A percentile compares a stretch with the other conserved stretches of the same genome.
Conservation (phyloP, 2,113 vertebrate species). For the Microcebus lehilahytsara region DNA sequence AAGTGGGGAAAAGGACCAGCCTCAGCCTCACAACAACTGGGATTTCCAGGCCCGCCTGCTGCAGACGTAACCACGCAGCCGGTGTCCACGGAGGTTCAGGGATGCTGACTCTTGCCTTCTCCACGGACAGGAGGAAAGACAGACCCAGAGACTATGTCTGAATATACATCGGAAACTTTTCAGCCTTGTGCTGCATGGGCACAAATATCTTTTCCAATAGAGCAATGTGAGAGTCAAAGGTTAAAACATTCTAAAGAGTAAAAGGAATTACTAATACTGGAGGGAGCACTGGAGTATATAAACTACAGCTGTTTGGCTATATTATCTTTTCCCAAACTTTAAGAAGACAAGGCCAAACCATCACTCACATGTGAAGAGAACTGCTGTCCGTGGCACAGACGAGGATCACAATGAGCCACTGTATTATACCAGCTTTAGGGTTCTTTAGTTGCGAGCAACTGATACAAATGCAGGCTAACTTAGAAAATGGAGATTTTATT, state of each 20-base stretch:
- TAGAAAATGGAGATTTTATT: slow-evolving; percentile 56
- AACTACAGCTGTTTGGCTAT: neutral
- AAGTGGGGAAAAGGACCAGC: neutral
- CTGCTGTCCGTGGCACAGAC: neutral
- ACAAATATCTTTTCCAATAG: neutral
- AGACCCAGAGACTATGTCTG: neutral
- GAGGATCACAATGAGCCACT: slow-evolving; percentile 25
- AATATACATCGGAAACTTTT: neutral
- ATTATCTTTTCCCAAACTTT: neutral
- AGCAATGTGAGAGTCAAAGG: neutral
- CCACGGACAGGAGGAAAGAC: neutral
- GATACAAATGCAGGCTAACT: neutral
- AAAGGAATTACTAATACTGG: neutral
- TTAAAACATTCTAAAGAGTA: slow-evolving; percentile 1
- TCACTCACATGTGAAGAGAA: neutral
- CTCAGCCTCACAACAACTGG: neutral
- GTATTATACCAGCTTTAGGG: neutral
- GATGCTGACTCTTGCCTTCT: neutral
- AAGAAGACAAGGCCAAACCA: neutral
- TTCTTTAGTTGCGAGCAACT: slow-evolving; percentile 7
- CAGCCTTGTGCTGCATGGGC: neutral
- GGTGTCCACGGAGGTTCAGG: neutral
- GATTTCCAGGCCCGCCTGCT: neutral
- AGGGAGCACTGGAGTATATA: neutral
- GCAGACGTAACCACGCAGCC: neutral